These are phyloP conservation scores for Sphaerophoria taeniata DNA, from an alignment of 2,888 invertebrate species.

Conservation along the genomic window DNA sequence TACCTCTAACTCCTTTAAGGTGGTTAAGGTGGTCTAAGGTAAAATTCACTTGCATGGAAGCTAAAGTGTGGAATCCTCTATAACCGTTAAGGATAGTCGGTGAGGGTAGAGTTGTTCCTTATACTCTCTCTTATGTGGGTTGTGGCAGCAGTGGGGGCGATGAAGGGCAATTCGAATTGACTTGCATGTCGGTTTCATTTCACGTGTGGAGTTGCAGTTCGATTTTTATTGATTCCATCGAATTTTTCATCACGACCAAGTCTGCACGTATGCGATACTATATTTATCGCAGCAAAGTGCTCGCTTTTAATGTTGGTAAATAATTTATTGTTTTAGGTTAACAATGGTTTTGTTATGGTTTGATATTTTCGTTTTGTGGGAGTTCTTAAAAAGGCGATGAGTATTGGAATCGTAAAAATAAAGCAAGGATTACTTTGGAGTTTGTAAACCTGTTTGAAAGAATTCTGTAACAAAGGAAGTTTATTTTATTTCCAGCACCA, in stretches of 20 bases:
- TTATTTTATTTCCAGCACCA: no score
- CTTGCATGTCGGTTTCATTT: constrained; percentile 61
- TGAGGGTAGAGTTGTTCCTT: neutral
- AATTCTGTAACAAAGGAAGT: no score
- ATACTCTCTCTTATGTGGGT: constrained; percentile 24
- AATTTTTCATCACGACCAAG: neutral
- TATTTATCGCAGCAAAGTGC: constrained; percentile 57
- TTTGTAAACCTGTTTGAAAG: no score
- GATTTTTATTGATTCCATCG: constrained; percentile 61
- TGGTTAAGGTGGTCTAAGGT: constrained; percentile 35
- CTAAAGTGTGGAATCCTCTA: constrained; percentile 23
- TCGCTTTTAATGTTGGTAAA: constrained; percentile 72
- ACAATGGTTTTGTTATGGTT: constrained; percentile 60
- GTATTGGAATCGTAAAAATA: neutral
- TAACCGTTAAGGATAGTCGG: constrained; percentile 2
- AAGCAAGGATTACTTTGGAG: no score
- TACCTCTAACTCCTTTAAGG: constrained; percentile 42
- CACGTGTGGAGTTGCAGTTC: constrained; percentile 38
- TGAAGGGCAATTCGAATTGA: constrained; percentile 15
- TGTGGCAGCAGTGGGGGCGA: no score
- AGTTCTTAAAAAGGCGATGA: neutral
- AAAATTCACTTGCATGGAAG: neutral
- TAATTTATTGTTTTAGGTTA: constrained; percentile 68
- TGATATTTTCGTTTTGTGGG: neutral
- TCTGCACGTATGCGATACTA: constrained; percentile 12